Percentiles rank a stretch among this genome's conserved stretches.
Evolutionary conservation across 2,113 vertebrate species (phyloP).

Genomic region (Symphodus melops): DNA sequence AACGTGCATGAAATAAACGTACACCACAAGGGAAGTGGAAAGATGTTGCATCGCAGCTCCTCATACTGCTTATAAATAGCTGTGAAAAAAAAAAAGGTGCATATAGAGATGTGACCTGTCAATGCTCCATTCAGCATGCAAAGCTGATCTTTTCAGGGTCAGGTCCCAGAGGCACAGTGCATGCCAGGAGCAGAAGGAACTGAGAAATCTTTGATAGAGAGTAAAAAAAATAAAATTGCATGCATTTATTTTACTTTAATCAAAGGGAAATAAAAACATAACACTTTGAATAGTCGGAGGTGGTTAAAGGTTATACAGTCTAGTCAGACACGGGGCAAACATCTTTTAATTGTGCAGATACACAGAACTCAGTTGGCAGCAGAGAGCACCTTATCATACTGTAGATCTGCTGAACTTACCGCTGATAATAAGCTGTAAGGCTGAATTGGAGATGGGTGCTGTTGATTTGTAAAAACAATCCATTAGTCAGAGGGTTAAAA

Average conservation of each 20-base stretch:
- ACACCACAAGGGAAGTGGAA: conserved; percentile 31
- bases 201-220: not conserved
- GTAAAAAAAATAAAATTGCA: not conserved
- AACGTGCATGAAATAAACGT: conserved; percentile 37
- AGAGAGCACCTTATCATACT: not conserved
- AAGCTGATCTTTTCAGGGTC: not conserved
- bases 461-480: conserved; percentile 23
- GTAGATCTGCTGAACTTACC: not conserved
- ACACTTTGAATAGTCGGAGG: not conserved
- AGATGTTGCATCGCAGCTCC: conserved; percentile 12
- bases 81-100: conserved; percentile 11
- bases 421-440: conserved; percentile 7
- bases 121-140: not conserved
- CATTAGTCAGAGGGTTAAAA: conserved; percentile 1
- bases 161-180: not conserved
- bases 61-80: conserved; percentile 25
- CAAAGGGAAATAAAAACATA: not conserved
- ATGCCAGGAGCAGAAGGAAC: conserved; percentile 2
- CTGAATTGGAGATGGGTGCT: not conserved
- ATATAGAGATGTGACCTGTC: not conserved
- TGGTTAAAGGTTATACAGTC: not conserved
- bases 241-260: not conserved
- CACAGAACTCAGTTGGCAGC: not conserved
- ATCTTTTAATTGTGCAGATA: not conserved
- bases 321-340: not conserved